Percentiles rank a stretch among this genome's conserved stretches.
Evolutionary conservation across 1,140 invertebrate genomes (phyloP).

Genomic region (Bombus pyrosoma): DNA sequence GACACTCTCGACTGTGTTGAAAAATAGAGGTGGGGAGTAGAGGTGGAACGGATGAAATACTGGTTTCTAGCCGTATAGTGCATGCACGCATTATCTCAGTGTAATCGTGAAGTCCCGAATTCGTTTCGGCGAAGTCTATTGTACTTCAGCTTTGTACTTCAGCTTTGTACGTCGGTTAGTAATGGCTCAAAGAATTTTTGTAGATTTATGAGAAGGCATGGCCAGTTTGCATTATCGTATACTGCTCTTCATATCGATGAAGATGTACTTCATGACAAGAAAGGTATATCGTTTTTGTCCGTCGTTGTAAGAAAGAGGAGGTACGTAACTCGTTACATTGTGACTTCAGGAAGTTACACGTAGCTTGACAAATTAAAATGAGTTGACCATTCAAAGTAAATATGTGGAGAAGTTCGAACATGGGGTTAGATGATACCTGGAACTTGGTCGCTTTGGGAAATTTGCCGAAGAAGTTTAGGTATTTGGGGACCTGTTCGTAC

Average conservation of each 20-base stretch:
- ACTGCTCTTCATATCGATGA: not conserved
- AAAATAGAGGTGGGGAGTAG: not conserved
- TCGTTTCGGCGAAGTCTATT: not conserved
- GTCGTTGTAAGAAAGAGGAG: not conserved
- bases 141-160: not conserved
- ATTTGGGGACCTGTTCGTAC: not conserved
- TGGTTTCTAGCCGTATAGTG: not conserved
- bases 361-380: not conserved
- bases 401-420: not conserved
- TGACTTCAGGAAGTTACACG: not conserved
- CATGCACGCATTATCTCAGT: not conserved
- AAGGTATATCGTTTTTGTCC: not conserved
- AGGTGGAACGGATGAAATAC: not conserved
- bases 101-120: not conserved
- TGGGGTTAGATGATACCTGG: not conserved
- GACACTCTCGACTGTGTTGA: not conserved
- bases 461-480: constrained; percentile 11
- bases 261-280: not conserved
- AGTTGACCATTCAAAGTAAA: not conserved
- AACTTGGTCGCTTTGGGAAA: constrained; percentile 26
- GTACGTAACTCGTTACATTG: not conserved
- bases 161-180: not conserved
- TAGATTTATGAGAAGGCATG: not conserved
- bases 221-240: too few species aligned
- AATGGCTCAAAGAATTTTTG: not conserved